Evolutionary conservation across 2,888 invertebrate species (phyloP), one percentile per base, ranked within the genome.

Genomic region (Ommatoiulus sabulosus): DNA sequence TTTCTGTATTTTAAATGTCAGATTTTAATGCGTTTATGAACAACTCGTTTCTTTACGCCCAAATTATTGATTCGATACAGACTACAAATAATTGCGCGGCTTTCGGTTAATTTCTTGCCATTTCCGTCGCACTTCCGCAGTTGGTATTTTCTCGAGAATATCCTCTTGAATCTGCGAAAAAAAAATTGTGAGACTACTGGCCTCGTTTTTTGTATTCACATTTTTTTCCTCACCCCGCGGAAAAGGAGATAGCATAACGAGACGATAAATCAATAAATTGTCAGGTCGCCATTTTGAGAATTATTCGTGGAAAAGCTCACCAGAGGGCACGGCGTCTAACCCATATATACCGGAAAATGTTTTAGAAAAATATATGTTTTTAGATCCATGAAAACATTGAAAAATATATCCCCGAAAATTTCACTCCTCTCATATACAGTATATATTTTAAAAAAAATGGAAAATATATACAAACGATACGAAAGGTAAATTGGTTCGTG

Each of bases 181-280:
- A 15, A 52, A 15, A 52, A 4, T 24, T 63, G 4, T 24, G 72
- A 72, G 24, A 72, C 72, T 72, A 20, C 24, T 63, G 24, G 10
- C 35, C 35, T 80, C 12, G 15, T 80, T 80, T 35, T 80, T 72
- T 72, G 57, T 17, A 57, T 72, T 72, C 35, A 35, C 35, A 1
- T 12, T 52, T 52, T 80, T 80, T 80, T 35, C 12, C 4, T 80
- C 4, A 24, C 35, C 35, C 35, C 35, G 35, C 35, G 35, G 3
- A 4, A 15, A 35, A 80, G 12, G 35, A 80, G 15, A 10, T 80
- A 35, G 35, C 35, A 80, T 12, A 80, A 80, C 35, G 35, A 2
- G 15, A 43, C 80, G 35, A 80, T 80, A 80, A 80, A 80, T 80
- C 80, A 80, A 80, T 80, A 80, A 35, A 35, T 35, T 35, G 35